Conservation (phyloP, 2,113 vertebrate genomes). For the Phasianus colchicus region DNA sequence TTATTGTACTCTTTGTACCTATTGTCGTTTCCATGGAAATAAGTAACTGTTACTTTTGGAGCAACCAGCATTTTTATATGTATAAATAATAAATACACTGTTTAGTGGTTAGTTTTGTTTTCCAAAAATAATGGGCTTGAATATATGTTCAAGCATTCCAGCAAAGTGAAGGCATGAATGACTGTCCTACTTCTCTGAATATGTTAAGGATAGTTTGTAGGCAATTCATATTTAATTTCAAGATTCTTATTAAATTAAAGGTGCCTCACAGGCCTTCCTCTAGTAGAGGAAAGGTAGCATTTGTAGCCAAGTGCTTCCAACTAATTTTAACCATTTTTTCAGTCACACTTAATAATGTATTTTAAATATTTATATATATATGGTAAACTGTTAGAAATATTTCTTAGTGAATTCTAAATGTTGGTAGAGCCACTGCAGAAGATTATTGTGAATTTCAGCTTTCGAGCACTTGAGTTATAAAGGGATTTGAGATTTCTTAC, state of each 20-base stretch:
- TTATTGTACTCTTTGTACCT: too few species aligned
- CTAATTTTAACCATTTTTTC: conserved; percentile 30
- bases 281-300: not conserved
- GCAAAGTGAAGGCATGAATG: not conserved
- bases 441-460: not conserved
- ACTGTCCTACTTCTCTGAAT: not conserved
- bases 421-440: not conserved
- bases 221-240: not conserved
- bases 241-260: not conserved
- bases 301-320: conserved; percentile 1
- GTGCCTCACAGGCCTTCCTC: not conserved
- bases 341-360: not conserved
- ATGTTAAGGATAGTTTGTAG: not conserved
- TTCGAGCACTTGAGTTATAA: not conserved
- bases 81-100: not conserved
- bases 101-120: not conserved
- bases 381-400: conserved; percentile 19
- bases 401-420: not conserved
- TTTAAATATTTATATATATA: not conserved
- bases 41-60: too few species aligned
- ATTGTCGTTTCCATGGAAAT: too few species aligned
- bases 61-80: not conserved
- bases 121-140: not conserved
- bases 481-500: not conserved
- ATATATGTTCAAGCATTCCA: not conserved